Base-by-base conservation (phyloP, 2,113 vertebrate species). In the Pao palembangensis region DNA sequence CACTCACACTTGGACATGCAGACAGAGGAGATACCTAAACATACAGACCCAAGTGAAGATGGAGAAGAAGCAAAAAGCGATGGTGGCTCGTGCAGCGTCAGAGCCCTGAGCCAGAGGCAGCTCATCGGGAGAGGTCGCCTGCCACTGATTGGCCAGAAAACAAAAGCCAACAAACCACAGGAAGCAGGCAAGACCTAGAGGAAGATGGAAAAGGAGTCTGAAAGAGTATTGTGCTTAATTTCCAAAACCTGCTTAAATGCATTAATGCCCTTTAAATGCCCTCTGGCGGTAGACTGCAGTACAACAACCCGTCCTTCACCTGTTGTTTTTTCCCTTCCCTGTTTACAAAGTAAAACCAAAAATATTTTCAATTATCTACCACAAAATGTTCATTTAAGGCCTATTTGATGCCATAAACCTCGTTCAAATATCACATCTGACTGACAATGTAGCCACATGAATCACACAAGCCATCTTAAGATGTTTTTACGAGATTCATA, bases 1-100 rank as follows among this genome's bases (percentile, higher is more conserved):
- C 10, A 10, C 18, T 57, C 49, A 70, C 44, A n/a, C 44, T 16
- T 44, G 51, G 28, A 42, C n/a, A 41, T 28, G 41, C 21, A 61
- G 10, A 48, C 21, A 44, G 3, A 43, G 15, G 31, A 19, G 31
- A 61, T 38, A 34, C 31, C 57, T 4, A 43, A 43, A 47, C 15
- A 61, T 83, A 86, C 87, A 61, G 11, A 98, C 96, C 96, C 96
- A 98, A 81, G 90, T 79, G 42, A 98, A 81, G 86, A 96, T 91
- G 78, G 96, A 98, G 89, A 98, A 98, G 93, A 98, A 91, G 77
- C 88, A 89, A 78, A 91, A 91, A 1, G 88, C 68, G 47, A 91
- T 90, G 66, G 83, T 81, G 87, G 96, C 94, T 41, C 95, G 88
- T 7, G 96, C 96, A 0, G 95, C 94, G 0, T 98, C 95, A 0